Base-by-base conservation (phyloP, 2,113 vertebrate genomes). In the Cololabis saira region DNA sequence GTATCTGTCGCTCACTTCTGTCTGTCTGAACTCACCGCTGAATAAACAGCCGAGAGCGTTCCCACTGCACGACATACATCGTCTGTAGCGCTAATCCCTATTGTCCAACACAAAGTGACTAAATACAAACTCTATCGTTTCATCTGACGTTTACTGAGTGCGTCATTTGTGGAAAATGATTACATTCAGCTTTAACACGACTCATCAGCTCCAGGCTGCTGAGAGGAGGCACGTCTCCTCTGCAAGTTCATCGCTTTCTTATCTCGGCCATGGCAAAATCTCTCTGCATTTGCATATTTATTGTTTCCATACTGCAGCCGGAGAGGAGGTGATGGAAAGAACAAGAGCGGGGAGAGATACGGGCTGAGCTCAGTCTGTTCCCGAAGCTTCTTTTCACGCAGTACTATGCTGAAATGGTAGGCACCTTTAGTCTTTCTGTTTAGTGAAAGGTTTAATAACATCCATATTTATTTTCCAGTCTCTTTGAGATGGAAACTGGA, bases 231-330 rank as follows among this genome's bases (percentile, higher is more conserved):
- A 53, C 61, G 74, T 82, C 81, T 71, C 57, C 49, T 1, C 72
- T 22, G 69, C 68, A 52, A 72, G 37, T 79, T 68, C 67, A 78
- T 71, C 74, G 68, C 62, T 55, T 79, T 45, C 69, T 85, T 89
- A 86, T 89, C 83, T 84, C 12, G 3, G 3, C 52, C 40, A 51
- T 73, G 40, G 51, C 63, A 82, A 67, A 75, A 69, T 76, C 80
- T 70, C 64, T 56, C 44, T 2, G 13, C 41, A 85, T 87, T 89
- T 87, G 76, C 81, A 86, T 85, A 80, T 83, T 76, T 73, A 89
- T 86, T 84, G 77, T 82, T 84, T 81, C 67, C 76, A 78, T 82
- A 71, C 43, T 44, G 71, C 33, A 52, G 60, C 47, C 17, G 16
- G 48, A 61, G 33, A 54, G 51, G 44, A 12, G 33, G 33, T 1